Evolutionary conservation across 2,113 vertebrate genomes (phyloP).

Genomic region (Heterotilapia buettikoferi): DNA sequence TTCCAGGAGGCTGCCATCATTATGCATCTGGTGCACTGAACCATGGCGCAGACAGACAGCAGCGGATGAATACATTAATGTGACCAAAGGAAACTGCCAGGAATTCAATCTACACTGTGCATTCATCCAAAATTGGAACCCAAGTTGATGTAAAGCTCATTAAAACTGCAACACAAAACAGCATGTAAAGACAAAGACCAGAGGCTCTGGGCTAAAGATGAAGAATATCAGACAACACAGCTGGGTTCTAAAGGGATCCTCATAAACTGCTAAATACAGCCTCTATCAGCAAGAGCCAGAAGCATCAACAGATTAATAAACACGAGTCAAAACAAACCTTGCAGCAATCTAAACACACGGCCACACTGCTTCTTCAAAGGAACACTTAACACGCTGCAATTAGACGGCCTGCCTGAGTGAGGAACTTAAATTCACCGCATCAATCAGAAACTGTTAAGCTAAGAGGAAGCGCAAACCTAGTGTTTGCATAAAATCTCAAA

Average conservation of each 20-base stretch:
- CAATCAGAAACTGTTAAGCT: conserved; percentile 1
- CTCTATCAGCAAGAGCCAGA: conserved; percentile 22
- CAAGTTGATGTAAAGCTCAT: conserved; percentile 11
- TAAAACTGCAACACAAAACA: neutral
- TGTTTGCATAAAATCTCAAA: conserved; percentile 6
- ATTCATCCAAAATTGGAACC: neutral
- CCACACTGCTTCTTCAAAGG: neutral
- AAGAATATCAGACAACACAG: conserved; percentile 28
- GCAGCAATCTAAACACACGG: conserved; percentile 11
- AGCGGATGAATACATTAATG: conserved; percentile 12
- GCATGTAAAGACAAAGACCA: conserved; percentile 15
- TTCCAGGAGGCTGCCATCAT: conserved; percentile 19
- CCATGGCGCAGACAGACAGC: conserved; percentile 2
- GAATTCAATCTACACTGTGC: neutral
- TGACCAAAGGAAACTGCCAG: conserved; percentile 2
- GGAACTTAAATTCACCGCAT: conserved; percentile 10
- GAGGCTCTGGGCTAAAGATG: conserved; percentile 20
- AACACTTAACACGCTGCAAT: conserved; percentile 13
- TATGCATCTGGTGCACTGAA: conserved; percentile 30
- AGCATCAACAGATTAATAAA: conserved; percentile 48
- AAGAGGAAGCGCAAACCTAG: neutral
- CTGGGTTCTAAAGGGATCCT: neutral
- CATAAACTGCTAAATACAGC: neutral
- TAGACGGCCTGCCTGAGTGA: neutral
- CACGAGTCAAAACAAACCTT: conserved; percentile 37